phyloP scores from a whole-genome alignment of 1,140 invertebrate genomes.

The Microvelia longipes region DNA sequence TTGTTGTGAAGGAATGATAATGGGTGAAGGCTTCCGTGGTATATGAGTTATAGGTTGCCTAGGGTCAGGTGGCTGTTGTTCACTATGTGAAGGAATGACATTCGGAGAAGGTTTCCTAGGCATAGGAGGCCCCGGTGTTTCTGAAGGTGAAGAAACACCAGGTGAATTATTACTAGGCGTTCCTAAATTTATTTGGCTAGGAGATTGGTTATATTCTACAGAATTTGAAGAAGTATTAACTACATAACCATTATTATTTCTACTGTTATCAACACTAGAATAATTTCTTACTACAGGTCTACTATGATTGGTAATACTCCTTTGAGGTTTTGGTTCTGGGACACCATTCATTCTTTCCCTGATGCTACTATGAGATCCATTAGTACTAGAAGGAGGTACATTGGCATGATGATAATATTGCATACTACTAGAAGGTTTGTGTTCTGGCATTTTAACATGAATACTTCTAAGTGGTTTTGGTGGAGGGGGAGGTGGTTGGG shows the following conservation, averaged over 20 bases:
- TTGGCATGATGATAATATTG: constrained; percentile 3
- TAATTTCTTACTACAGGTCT: not conserved
- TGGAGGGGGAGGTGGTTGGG: constrained; percentile 2
- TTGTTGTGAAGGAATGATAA: constrained; percentile 25
- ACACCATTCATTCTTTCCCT: constrained; percentile 1
- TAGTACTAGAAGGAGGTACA: constrained; percentile 6
- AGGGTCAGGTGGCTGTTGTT: not conserved
- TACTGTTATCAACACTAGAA: not conserved
- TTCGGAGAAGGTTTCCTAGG: not conserved
- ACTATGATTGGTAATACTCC: constrained; percentile 1
- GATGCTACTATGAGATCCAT: constrained; percentile 1
- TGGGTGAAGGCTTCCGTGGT: not conserved
- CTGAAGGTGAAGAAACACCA: not conserved
- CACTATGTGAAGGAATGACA: not conserved
- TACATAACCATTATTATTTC: not conserved
- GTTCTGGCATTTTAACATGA: not conserved
- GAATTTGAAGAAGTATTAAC: not conserved
- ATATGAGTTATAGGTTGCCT: no score
- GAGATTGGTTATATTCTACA: not conserved
- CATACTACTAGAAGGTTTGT: not conserved
- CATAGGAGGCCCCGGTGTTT: not conserved
- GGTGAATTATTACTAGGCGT: not conserved
- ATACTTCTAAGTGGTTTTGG: not conserved
- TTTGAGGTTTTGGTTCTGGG: constrained; percentile 12
- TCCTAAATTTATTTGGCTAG: not conserved